phyloP scores from a whole-genome alignment of 2,113 vertebrate species.

The Eidolon helvum region DNA sequence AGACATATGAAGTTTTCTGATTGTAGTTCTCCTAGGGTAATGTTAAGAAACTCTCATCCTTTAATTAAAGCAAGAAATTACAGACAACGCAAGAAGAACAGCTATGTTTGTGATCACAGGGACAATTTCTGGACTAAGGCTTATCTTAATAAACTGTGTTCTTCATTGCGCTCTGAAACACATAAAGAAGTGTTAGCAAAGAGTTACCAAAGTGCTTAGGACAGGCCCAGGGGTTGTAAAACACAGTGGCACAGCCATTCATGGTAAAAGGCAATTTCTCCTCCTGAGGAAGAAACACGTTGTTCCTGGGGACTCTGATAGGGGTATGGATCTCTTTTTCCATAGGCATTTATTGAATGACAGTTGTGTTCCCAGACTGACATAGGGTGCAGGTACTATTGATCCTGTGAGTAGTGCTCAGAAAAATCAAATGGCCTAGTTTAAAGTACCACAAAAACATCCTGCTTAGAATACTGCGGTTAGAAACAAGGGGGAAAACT shows the following conservation, averaged over 20 bases:
- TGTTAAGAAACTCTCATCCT: neutral
- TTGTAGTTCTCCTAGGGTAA: neutral
- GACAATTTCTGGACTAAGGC: neutral
- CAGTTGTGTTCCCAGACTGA: neutral
- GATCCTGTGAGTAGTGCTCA: neutral
- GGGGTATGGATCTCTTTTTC: neutral
- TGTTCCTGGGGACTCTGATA: neutral
- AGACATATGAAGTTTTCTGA: neutral
- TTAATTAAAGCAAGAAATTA: neutral
- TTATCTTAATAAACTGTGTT: neutral
- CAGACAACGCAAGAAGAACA: neutral
- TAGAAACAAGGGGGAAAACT: neutral
- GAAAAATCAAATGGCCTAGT: neutral
- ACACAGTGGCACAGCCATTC: neutral
- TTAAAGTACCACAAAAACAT: neutral
- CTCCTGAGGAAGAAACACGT: neutral
- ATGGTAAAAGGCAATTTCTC: neutral
- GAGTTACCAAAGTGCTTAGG: neutral
- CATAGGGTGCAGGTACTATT: neutral
- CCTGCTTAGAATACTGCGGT: neutral
- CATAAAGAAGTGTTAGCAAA: rapidly evolving
- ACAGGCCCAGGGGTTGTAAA: neutral
- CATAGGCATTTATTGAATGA: neutral
- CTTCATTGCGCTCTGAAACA: neutral
- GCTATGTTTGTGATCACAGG: neutral